Evolutionary conservation across 2,797 vertebrate genomes (phyloP).

Genomic region (Poeciliopsis presidionis): DNA sequence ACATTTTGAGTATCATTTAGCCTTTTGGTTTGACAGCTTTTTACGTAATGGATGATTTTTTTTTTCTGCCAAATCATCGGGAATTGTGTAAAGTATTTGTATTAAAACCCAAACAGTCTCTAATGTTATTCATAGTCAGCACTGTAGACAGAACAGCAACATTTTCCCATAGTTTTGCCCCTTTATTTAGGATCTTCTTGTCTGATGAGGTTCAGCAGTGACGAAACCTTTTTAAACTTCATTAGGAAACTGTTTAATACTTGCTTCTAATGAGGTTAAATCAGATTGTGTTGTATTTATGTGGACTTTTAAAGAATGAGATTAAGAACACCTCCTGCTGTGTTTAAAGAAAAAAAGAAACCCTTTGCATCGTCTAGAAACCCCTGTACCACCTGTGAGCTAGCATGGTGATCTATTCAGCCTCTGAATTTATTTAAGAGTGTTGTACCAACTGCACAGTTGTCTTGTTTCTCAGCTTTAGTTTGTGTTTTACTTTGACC

Average conservation of each 20-base stretch:
- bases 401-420: neutral
- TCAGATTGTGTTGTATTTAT: neutral
- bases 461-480: neutral
- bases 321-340: conserved; percentile 11
- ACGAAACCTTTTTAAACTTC: neutral
- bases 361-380: neutral
- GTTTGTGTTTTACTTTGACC: conserved; percentile 10
- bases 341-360: neutral
- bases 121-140: neutral
- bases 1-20: neutral
- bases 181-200: neutral
- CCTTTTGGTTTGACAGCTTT: neutral
- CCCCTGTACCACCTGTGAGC: neutral
- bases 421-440: neutral
- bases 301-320: neutral
- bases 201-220: neutral
- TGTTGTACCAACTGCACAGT: neutral
- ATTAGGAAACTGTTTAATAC: neutral
- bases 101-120: neutral
- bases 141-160: neutral
- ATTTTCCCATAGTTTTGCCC: neutral
- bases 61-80: neutral
- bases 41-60: neutral
- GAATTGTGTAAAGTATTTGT: neutral
- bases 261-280: conserved; percentile 1